Conservation (phyloP, 30 jellyfish, hydroid and myxozoan genomes). For the Mastigias papua region DNA sequence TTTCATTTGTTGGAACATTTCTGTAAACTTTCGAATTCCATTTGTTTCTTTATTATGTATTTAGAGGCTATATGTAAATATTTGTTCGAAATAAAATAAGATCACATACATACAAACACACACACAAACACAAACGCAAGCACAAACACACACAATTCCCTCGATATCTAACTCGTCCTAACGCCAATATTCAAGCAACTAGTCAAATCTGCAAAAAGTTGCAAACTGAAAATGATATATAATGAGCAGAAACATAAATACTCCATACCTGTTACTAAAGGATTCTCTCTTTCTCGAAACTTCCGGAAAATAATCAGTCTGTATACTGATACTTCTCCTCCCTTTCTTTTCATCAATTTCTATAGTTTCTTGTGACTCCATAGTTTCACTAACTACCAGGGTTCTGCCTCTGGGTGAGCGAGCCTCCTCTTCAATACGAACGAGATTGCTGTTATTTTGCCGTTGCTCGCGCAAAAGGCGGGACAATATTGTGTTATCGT, state of each 20-base stretch:
- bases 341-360: conserved; percentile 8
- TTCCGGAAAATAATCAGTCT: conserved; percentile 36
- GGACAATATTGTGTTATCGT: conserved; percentile 82
- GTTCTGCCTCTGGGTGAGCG: conserved; percentile 59
- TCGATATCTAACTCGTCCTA: no score
- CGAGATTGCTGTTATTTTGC: conserved; percentile 54
- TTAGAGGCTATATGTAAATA: no score
- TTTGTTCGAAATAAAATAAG: no score
- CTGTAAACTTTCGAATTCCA: no score
- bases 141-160: no score
- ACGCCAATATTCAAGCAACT: no score
- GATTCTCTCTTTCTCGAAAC: conserved; percentile 31
- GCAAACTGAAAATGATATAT: no score
- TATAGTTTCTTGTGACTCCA: conserved; percentile 3
- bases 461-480: conserved; percentile 87
- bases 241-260: not conserved
- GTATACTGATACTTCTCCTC: conserved; percentile 36
- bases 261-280: conserved; percentile 31
- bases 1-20: no score
- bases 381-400: conserved; percentile 28
- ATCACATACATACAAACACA: no score
- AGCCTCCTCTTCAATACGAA: conserved; percentile 85
- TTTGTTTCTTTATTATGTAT: no score
- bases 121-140: no score
- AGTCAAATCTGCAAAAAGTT: no score